Conservation (phyloP, 1,140 invertebrate species). For the Rhizoglyphus robini region DNA sequence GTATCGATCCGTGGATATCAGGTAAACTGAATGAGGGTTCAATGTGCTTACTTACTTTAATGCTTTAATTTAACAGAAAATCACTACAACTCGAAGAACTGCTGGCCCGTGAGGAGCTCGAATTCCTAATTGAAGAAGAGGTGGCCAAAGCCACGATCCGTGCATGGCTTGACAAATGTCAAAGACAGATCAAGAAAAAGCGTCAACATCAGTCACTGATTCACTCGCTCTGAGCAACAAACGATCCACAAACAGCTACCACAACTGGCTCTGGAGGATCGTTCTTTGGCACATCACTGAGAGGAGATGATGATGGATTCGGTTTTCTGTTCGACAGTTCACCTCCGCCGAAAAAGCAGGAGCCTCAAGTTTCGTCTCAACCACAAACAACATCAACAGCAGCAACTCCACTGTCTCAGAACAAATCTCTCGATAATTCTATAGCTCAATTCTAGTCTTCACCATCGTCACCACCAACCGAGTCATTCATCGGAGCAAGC, state of each 20-base stretch:
- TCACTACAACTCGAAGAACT: slow-evolving; percentile 97
- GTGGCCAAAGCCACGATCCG: slow-evolving; percentile 96
- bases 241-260: slow-evolving; percentile 32
- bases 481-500: no score
- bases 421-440: no score
- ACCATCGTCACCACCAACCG: no score
- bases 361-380: no score
- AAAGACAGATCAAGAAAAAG: slow-evolving; percentile 68
- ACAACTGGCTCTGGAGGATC: no score
- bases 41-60: not conserved
- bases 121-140: slow-evolving; percentile 98
- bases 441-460: no score
- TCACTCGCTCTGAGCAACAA: slow-evolving; percentile 73
- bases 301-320: no score
- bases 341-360: no score
- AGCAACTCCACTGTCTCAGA: no score
- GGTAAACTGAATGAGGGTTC: not conserved
- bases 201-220: slow-evolving; percentile 86
- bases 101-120: slow-evolving; percentile 85
- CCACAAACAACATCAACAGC: no score
- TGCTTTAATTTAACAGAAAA: slow-evolving; percentile 49
- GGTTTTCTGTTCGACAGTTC: no score
- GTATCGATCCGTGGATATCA: slow-evolving; percentile 96
- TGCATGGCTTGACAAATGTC: slow-evolving; percentile 79
- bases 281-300: no score